Evolutionary conservation across 2,888 invertebrate genomes (phyloP).

Genomic region (Patella caerulea): DNA sequence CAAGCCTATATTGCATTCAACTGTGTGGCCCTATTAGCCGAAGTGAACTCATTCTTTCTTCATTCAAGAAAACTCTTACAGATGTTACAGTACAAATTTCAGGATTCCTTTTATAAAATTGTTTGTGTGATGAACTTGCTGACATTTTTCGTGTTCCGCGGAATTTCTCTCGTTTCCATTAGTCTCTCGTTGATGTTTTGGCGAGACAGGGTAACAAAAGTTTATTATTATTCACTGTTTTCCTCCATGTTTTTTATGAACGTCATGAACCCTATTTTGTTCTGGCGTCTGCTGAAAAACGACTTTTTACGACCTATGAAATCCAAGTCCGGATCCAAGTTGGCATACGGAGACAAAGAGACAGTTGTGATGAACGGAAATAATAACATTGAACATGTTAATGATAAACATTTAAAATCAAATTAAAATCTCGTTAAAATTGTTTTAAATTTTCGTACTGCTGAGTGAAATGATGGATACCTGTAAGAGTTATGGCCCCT

Average conservation of each 20-base stretch:
- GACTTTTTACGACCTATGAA: constrained; percentile 56
- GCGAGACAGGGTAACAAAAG: constrained; percentile 47
- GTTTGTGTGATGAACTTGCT: constrained; percentile 59
- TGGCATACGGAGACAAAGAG: constrained; percentile 17
- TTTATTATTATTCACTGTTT: constrained; percentile 52
- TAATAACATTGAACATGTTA: constrained; percentile 27
- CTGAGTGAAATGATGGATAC: too few species aligned
- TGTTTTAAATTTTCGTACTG: too few species aligned
- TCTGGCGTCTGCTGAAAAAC: constrained; percentile 66
- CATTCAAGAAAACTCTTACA: constrained; percentile 70
- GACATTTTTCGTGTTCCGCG: constrained; percentile 65
- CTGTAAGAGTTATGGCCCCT: too few species aligned
- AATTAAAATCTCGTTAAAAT: too few species aligned
- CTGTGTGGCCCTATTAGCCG: constrained; percentile 65
- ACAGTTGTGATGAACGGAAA: constrained; percentile 37
- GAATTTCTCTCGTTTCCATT: constrained; percentile 49
- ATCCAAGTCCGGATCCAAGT: constrained; percentile 14
- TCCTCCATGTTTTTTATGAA: constrained; percentile 60
- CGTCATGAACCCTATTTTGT: constrained; percentile 64
- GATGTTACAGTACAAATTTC: constrained; percentile 57
- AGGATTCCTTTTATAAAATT: constrained; percentile 56
- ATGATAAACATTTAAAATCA: neutral
- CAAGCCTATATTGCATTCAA: constrained; percentile 65
- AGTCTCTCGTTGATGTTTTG: constrained; percentile 54
- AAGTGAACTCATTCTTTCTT: constrained; percentile 70